Evolutionary conservation across 1,140 invertebrate genomes (phyloP).

Genomic region (Drosophila tropicalis): DNA sequence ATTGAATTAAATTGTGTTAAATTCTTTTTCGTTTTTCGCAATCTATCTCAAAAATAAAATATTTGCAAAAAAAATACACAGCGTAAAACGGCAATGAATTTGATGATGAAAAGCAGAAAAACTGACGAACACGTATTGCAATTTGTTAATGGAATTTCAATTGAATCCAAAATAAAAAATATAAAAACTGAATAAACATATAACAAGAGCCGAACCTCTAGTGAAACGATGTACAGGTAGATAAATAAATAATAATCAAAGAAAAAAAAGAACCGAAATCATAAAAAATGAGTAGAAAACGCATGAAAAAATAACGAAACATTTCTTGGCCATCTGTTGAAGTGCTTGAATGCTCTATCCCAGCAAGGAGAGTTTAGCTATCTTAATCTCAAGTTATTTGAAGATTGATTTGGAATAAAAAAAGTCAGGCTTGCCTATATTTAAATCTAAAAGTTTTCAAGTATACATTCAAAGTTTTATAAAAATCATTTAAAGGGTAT

Average conservation of each 20-base stretch:
- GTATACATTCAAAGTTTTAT: too few relatives aligned
- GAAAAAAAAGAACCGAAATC: conserved; percentile 1
- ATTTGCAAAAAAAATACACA: neutral
- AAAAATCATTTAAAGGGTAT: neutral
- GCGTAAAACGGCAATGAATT: conserved; percentile 14
- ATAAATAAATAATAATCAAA: conserved; percentile 48
- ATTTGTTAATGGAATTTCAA: conserved; percentile 80
- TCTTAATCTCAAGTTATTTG: neutral
- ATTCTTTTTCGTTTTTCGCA: neutral
- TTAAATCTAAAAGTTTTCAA: too few relatives aligned
- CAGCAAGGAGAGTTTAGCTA: neutral
- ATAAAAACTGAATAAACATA: conserved; percentile 42
- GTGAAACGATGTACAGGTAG: conserved; percentile 19
- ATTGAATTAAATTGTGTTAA: conserved; percentile 1
- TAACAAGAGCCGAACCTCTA: conserved; percentile 1
- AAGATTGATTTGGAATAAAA: neutral
- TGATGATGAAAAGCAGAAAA: conserved; percentile 42
- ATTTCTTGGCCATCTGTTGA: conserved; percentile 11
- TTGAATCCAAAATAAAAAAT: conserved; percentile 74
- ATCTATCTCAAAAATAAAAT: conserved; percentile 3
- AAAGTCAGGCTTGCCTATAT: too few relatives aligned
- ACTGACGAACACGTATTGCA: conserved; percentile 47
- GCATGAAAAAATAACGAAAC: conserved; percentile 59
- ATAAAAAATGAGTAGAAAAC: neutral
- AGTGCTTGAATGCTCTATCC: neutral